These are phyloP conservation scores for Papilio machaon DNA, from an alignment of 1,140 invertebrate genomes.

Conservation along the genomic window DNA sequence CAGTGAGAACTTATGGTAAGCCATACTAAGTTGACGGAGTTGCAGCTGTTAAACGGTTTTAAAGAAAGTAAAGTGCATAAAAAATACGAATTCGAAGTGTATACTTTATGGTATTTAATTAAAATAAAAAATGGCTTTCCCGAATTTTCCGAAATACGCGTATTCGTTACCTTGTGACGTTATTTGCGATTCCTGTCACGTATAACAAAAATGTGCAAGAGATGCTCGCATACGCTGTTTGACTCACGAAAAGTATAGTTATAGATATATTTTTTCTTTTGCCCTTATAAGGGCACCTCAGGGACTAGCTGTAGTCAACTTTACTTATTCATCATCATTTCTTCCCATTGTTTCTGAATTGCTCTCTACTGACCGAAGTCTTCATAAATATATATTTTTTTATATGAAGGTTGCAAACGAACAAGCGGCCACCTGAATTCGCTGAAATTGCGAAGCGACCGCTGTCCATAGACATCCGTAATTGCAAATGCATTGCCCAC, in stretches of 20 bases:
- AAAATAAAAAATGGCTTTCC: slow-evolving; percentile 67
- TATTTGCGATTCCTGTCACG: slow-evolving; percentile 20
- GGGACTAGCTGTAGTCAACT: slow-evolving; percentile 7
- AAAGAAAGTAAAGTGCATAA: too few relatives aligned
- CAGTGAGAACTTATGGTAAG: too few relatives aligned
- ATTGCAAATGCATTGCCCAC: too few relatives aligned
- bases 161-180: neutral
- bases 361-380: neutral
- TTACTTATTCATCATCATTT: slow-evolving; percentile 13
- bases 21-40: too few relatives aligned
- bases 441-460: too few relatives aligned
- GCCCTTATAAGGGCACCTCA: neutral
- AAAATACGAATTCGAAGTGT: too few relatives aligned
- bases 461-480: too few relatives aligned
- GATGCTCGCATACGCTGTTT: slow-evolving; percentile 17
- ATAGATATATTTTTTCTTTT: slow-evolving; percentile 26
- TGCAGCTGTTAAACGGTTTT: too few relatives aligned
- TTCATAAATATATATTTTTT: neutral
- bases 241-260: slow-evolving; percentile 14
- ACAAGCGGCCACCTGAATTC: neutral
- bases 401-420: neutral
- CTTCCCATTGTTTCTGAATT: slow-evolving; percentile 1
- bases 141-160: slow-evolving; percentile 26
- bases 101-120: neutral
- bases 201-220: slow-evolving; percentile 30